phyloP scores from a whole-genome alignment of 1,140 invertebrate species.

The Vollenhovia emeryi region DNA sequence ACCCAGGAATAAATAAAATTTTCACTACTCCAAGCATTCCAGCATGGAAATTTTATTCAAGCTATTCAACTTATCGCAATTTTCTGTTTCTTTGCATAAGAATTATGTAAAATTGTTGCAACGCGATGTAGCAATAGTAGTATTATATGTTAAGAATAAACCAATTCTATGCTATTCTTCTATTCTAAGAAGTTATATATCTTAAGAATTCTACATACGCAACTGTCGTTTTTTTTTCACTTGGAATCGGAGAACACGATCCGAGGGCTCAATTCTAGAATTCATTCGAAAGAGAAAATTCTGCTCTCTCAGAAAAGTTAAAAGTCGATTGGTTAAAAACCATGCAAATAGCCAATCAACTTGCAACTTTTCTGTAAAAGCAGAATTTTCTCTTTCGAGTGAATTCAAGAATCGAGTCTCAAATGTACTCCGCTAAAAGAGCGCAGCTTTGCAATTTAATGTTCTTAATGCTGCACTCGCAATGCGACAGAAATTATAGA shows the following conservation, averaged over 20 bases:
- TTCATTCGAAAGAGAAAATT: too few species aligned
- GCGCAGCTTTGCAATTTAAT: constrained; percentile 3
- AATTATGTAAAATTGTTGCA: neutral
- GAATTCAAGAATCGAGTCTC: too few species aligned
- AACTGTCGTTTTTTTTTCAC: neutral
- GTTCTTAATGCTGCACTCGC: neutral
- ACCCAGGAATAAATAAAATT: neutral
- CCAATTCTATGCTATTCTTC: too few species aligned
- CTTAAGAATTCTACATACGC: neutral
- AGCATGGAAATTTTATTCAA: neutral
- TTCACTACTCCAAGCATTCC: neutral
- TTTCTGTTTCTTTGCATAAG: neutral
- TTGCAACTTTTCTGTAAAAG: too few species aligned
- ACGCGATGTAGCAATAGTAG: too few species aligned
- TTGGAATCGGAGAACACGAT: neutral
- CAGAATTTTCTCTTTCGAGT: too few species aligned
- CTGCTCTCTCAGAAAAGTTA: too few species aligned
- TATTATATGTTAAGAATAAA: too few species aligned
- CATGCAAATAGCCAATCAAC: too few species aligned
- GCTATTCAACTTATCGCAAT: neutral
- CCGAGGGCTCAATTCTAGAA: too few species aligned
- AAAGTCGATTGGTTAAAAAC: too few species aligned
- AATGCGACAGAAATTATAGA: neutral
- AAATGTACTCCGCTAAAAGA: neutral
- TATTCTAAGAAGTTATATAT: too few species aligned